These are phyloP conservation scores for Eulemur macaco DNA, from an alignment of 2,113 vertebrate species.

Conservation along the genomic window DNA sequence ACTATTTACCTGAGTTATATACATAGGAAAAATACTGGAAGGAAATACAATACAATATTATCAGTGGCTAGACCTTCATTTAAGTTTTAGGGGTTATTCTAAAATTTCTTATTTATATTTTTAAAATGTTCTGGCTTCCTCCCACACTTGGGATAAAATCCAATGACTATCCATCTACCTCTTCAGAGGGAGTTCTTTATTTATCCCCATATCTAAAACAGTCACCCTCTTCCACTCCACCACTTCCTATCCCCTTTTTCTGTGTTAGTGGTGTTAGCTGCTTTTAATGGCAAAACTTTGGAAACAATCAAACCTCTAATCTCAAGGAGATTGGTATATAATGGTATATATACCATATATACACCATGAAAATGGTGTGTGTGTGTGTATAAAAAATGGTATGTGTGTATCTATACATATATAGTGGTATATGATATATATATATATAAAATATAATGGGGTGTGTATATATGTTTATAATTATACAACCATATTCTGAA, in stretches of 20 bases:
- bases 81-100: neutral
- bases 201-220: neutral
- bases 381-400: neutral
- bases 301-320: neutral
- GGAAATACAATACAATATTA: neutral
- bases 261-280: neutral
- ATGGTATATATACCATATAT: neutral
- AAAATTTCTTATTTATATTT: neutral
- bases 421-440: neutral
- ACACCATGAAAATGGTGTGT: neutral
- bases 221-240: neutral
- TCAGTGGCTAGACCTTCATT: neutral
- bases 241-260: neutral
- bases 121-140: neutral
- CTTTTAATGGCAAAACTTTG: neutral
- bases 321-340: neutral
- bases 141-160: neutral
- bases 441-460: neutral
- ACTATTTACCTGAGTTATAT: neutral
- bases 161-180: neutral
- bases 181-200: neutral
- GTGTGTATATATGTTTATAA: neutral
- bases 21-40: neutral
- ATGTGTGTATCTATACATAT: neutral
- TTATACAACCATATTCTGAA: neutral